These are phyloP conservation scores for Automeris io DNA, from an alignment of 2,888 invertebrate species.

Conservation along the genomic window DNA sequence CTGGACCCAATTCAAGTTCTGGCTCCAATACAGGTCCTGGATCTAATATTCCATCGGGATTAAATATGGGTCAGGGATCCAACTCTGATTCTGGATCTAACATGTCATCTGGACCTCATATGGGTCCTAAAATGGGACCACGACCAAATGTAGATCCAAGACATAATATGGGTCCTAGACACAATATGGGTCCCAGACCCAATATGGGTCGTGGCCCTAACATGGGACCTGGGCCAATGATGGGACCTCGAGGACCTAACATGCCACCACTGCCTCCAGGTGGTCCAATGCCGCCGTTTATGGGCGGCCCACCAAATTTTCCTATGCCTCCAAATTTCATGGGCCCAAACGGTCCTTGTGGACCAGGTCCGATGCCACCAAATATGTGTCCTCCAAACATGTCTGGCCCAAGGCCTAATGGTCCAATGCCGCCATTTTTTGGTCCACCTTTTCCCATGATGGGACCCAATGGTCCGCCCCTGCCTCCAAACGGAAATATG, in stretches of 20 bases:
- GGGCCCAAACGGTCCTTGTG: constrained; percentile 51
- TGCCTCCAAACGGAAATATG: constrained; percentile 37
- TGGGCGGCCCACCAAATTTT: constrained; percentile 57
- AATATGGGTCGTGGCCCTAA: constrained; percentile 30
- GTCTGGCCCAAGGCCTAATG: constrained; percentile 33
- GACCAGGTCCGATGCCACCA: constrained; percentile 38
- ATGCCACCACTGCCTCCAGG: constrained; percentile 16
- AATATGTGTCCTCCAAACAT: constrained; percentile 42
- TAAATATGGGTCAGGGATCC: constrained; percentile 17
- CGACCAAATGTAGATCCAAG: constrained; percentile 32
- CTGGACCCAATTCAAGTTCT: constrained; percentile 19
- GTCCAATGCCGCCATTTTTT: constrained; percentile 44
- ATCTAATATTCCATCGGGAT: constrained; percentile 15
- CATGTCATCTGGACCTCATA: constrained; percentile 25
- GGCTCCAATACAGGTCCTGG: constrained; percentile 18
- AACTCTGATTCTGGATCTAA: constrained; percentile 23
- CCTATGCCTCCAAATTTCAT: constrained; percentile 60
- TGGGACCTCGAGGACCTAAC: constrained; percentile 31
- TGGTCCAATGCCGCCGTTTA: constrained; percentile 22
- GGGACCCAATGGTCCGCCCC: constrained; percentile 36
- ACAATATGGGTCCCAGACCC: constrained; percentile 21
- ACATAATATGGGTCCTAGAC: constrained; percentile 28
- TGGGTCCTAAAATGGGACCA: constrained; percentile 32
- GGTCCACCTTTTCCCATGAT: constrained; percentile 36
- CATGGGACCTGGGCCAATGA: constrained; percentile 32